Evolutionary conservation across 1,140 invertebrate species (phyloP).

Genomic region (Pachyrhynchus sulphureomaculatus): DNA sequence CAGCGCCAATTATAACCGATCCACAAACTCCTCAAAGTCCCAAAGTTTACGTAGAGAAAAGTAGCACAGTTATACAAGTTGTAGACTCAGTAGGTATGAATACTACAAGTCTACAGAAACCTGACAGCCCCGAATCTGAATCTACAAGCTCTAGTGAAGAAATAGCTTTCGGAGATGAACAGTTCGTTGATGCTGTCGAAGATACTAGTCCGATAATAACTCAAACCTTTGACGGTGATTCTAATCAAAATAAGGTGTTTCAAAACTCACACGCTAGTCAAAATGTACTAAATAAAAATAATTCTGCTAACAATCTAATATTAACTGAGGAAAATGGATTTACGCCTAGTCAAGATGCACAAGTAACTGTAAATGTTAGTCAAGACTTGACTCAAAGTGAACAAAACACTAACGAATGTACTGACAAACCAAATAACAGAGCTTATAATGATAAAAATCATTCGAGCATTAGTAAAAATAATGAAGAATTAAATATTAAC

Average conservation of each 20-base stretch:
- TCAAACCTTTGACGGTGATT: conserved; percentile 8
- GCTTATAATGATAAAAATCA: too few species aligned
- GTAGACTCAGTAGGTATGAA: conserved; percentile 28
- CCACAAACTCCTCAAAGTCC: conserved; percentile 14
- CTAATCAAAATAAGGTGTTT: too few species aligned
- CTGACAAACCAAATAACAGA: too few species aligned
- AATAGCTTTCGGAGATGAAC: conserved; percentile 33
- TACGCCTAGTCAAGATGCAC: too few species aligned
- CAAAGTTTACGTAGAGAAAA: conserved; percentile 48
- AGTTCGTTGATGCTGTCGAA: conserved; percentile 51
- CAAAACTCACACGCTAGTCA: conserved; percentile 1
- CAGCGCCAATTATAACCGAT: neutral
- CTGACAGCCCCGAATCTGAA: conserved; percentile 16
- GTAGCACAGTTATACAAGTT: conserved; percentile 49
- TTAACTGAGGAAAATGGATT: too few species aligned
- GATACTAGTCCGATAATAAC: conserved; percentile 30
- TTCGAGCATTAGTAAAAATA: neutral
- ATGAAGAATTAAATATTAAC: neutral
- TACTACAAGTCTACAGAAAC: conserved; percentile 20
- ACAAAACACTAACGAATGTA: too few species aligned
- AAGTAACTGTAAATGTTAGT: too few species aligned
- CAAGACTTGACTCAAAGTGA: too few species aligned
- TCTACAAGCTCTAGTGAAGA: conserved; percentile 29
- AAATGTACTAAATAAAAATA: neutral
- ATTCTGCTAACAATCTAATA: too few species aligned